Base-by-base conservation (phyloP, 2,797 vertebrate species). In the Hapalemur alaotrensis region DNA sequence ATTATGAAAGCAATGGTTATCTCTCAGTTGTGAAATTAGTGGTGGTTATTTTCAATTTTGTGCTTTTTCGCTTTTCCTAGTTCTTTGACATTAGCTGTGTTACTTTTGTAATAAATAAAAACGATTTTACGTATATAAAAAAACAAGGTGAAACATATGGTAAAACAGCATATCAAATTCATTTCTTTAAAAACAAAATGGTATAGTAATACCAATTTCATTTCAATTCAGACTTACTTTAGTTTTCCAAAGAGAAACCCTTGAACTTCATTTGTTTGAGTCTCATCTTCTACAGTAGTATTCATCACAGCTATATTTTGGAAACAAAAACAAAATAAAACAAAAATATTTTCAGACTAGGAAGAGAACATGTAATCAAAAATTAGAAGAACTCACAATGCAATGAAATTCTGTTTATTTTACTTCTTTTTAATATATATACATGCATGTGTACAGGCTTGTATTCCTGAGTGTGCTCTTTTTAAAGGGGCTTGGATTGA, bases 241-340 rank as follows among this genome's bases (percentile, higher is more conserved):
- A 99, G 98, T 90, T 98, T 99, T 72, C 98, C 98, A 98, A 99
- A 99, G 89, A 99, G 97, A 98, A 99, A 99, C 82, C 99, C 99
- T 98, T 99, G 99, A 61, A 99, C 98, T 96, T 99, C 99, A 93
- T 98, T 99, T 84, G 86, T 97, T 1, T 98, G 98, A 1, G 99
- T 98, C 2, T 99, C 99, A 65, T 99, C 99, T 73, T 98, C 97
- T 75, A 98, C 97, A 72, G 96, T 59, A 83, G 91, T 96, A 3
- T 98, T 98, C 98, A 99, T 99, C 94, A 98, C 96, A 98, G 99
- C 99, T 99, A 93, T 96, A 97, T 61, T 97, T 46, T 96, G 46
- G 61, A 57, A 83, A 75, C 4, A 83, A 32, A 96, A 9, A n/a
- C 3, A 96, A 80, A 72, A 43, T 28, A 92, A 52, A 95, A 95